phyloP scores from a whole-genome alignment of 2,797 vertebrate species.

The Hoplostethus mediterraneus region DNA sequence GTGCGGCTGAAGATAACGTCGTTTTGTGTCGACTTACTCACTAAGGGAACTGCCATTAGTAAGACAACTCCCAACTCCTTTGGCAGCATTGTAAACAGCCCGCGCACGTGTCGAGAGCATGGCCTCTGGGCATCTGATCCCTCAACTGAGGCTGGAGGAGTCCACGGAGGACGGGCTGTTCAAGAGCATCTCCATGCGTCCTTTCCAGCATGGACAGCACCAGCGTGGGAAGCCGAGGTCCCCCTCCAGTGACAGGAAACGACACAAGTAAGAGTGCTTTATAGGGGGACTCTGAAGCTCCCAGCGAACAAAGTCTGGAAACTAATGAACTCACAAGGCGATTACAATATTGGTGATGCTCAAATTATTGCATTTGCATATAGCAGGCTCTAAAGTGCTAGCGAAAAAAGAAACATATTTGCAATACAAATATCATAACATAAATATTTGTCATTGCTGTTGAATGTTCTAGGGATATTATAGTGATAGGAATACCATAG shows the following conservation, averaged over 20 bases:
- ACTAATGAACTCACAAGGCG: not conserved
- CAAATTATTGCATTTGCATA: constrained; percentile 22
- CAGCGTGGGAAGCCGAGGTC: constrained; percentile 55
- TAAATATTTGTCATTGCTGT: not conserved
- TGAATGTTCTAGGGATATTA: not conserved
- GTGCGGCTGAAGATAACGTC: not conserved
- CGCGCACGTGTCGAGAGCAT: constrained; percentile 41
- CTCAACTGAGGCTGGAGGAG: constrained; percentile 74
- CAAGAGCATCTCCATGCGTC: constrained; percentile 61
- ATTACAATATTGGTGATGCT: constrained; percentile 14
- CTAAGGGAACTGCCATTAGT: not conserved
- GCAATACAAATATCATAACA: not conserved
- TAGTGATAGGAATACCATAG: not conserved
- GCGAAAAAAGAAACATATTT: constrained; percentile 6
- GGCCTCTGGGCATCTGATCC: constrained; percentile 72
- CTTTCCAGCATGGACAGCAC: constrained; percentile 60
- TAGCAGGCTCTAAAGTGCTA: constrained; percentile 17
- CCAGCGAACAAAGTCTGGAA: not conserved
- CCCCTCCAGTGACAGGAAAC: constrained; percentile 49
- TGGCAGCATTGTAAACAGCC: not conserved
- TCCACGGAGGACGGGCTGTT: constrained; percentile 56
- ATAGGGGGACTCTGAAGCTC: not conserved
- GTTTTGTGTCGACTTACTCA: not conserved
- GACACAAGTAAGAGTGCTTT: constrained; percentile 62
- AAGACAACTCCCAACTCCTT: not conserved